These are phyloP conservation scores for Prunella himalayana DNA, from an alignment of 2,113 vertebrate genomes.

Conservation along the genomic window DNA sequence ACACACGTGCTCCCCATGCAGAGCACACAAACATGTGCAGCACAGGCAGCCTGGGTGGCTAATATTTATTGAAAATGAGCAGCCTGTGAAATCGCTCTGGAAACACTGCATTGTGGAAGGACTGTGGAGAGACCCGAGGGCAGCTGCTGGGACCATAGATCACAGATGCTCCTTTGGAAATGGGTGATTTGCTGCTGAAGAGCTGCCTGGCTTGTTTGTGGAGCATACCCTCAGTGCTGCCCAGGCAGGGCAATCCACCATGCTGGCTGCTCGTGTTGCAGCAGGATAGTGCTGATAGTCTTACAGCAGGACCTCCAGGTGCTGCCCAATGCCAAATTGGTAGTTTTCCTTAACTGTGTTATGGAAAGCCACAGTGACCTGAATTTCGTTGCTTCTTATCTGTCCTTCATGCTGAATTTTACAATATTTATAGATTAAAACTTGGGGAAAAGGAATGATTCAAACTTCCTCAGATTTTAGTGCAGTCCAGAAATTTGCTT, in stretches of 20 bases:
- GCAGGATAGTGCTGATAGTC: not conserved
- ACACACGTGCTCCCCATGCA: rapidly evolving
- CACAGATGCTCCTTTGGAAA: constrained; percentile 4
- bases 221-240: not conserved
- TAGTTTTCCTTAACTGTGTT: not conserved
- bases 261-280: not conserved
- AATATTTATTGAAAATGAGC: constrained; percentile 37
- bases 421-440: not conserved
- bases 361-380: not conserved
- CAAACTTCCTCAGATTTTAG: not conserved
- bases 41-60: not conserved
- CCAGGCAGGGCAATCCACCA: not conserved
- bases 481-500: not conserved
- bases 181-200: not conserved
- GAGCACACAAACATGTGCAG: not conserved
- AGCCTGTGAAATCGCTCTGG: constrained; percentile 39
- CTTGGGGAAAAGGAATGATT: not conserved
- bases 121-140: not conserved
- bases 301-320: constrained; percentile 39
- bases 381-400: not conserved
- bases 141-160: not conserved
- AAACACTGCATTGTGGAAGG: constrained; percentile 14
- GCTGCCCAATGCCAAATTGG: not conserved
- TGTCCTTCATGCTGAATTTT: not conserved
- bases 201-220: not conserved